Evolutionary conservation across 2,113 vertebrate species (phyloP).

Genomic region (Actenoides lindsayi): DNA sequence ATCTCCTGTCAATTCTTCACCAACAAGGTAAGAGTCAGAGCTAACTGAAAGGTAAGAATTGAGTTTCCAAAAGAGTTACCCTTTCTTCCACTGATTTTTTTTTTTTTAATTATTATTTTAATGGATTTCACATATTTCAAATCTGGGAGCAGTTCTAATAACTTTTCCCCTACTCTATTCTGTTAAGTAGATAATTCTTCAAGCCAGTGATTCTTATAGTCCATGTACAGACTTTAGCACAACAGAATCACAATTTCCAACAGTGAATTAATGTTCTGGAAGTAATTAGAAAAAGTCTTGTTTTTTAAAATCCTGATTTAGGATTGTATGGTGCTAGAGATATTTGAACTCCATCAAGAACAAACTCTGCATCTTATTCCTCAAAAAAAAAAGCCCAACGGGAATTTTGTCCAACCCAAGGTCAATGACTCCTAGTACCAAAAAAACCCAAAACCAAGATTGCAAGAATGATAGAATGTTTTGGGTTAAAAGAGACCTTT

Average conservation of each 20-base stretch:
- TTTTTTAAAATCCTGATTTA: not conserved
- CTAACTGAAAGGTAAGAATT: not conserved
- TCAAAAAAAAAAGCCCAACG: not conserved
- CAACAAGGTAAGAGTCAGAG: not conserved
- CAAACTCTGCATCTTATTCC: not conserved
- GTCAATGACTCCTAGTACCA: not conserved
- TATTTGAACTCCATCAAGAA: not conserved
- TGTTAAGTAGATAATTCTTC: slow-evolving; percentile 12
- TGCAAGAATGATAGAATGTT: not conserved
- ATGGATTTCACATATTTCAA: slow-evolving; percentile 3
- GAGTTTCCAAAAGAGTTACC: not conserved
- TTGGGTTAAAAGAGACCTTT: not conserved
- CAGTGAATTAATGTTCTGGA: not conserved
- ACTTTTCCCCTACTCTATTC: not conserved
- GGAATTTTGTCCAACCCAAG: not conserved
- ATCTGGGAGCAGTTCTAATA: not conserved
- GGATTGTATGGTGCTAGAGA: not conserved
- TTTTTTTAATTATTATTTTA: not conserved
- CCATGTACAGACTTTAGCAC: not conserved
- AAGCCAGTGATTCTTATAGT: not conserved
- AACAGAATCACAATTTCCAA: not conserved
- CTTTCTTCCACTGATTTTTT: not conserved
- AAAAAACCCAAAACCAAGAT: not conserved
- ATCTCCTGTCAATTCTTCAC: not conserved
- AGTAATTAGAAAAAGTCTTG: slow-evolving; percentile 1